These are phyloP conservation scores for Geophilus truncorum DNA, from an alignment of 2,888 invertebrate species.

Conservation along the genomic window DNA sequence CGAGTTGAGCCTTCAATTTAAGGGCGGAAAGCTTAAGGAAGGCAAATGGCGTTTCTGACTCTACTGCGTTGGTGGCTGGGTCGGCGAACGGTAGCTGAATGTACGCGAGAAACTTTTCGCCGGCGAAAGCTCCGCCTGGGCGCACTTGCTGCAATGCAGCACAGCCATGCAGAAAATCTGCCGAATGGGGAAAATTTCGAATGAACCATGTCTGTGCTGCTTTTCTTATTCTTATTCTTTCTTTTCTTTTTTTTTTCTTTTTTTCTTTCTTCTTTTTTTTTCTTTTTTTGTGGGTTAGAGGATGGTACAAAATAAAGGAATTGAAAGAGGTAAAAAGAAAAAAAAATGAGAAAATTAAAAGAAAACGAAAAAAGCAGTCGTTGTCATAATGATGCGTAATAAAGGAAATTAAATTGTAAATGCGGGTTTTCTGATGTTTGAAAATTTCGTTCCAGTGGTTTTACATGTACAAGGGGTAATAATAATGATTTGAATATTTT, in stretches of 20 bases:
- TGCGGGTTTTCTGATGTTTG: neutral
- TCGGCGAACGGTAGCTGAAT: constrained; percentile 14
- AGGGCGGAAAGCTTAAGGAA: constrained; percentile 18
- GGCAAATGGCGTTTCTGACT: constrained; percentile 21
- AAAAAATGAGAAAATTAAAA: neutral
- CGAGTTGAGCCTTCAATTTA: constrained; percentile 27
- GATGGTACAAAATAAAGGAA: neutral
- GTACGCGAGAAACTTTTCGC: constrained; percentile 27
- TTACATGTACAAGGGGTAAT: neutral
- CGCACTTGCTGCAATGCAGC: constrained; percentile 27
- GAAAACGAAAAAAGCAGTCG: neutral
- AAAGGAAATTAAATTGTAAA: neutral
- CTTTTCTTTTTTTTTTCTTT: neutral
- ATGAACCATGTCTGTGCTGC: constrained; percentile 15
- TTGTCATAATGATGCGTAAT: neutral
- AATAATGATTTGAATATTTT: no score
- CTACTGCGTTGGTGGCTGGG: neutral
- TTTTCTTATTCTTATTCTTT: neutral
- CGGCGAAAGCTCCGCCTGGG: constrained; percentile 19
- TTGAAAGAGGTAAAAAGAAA: neutral
- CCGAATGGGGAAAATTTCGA: constrained; percentile 27
- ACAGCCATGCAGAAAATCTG: constrained; percentile 24
- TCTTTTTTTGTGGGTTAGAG: neutral
- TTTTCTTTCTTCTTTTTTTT: neutral
- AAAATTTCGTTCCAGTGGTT: neutral